Conservation (phyloP, 1,140 invertebrate genomes). For the Ridgeia piscesae region DNA sequence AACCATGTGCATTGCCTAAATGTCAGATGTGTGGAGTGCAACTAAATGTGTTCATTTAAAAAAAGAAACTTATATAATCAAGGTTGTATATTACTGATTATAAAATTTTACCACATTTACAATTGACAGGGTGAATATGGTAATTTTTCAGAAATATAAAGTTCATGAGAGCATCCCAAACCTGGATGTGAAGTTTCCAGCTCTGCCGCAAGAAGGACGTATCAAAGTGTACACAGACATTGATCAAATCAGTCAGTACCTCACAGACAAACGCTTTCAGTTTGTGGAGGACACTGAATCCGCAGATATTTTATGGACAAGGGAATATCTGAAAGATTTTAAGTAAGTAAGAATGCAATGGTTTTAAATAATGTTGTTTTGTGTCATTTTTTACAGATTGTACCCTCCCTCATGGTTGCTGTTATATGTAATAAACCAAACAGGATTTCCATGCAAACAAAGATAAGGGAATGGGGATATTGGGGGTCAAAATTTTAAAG, state of each 20-base stretch:
- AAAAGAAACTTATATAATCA: conserved; percentile 10
- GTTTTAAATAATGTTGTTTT: too few species aligned
- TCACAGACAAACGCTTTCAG: conserved; percentile 74
- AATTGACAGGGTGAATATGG: too few species aligned
- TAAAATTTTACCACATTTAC: too few species aligned
- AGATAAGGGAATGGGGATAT: too few species aligned
- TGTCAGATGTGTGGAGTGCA: too few species aligned
- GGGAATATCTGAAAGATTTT: conserved; percentile 76
- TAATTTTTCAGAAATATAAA: conserved; percentile 36
- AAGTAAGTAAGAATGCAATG: conserved; percentile 52
- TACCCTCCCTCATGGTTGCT: too few species aligned
- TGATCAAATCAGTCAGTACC: conserved; percentile 68
- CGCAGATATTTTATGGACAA: conserved; percentile 86
- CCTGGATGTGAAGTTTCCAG: conserved; percentile 30
- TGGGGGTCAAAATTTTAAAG: too few species aligned
- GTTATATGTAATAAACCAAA: too few species aligned
- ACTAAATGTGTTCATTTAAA: too few species aligned
- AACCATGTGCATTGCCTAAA: too few species aligned
- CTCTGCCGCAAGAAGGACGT: conserved; percentile 39
- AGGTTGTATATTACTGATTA: background rate
- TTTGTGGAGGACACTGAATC: conserved; percentile 70
- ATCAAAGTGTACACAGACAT: conserved; percentile 80
- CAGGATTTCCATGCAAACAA: too few species aligned
- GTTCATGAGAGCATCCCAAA: conserved; percentile 38
- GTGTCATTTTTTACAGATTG: too few species aligned